These are phyloP conservation scores for Carabus problematicus DNA, from an alignment of 2,888 invertebrate species.

Conservation along the genomic window DNA sequence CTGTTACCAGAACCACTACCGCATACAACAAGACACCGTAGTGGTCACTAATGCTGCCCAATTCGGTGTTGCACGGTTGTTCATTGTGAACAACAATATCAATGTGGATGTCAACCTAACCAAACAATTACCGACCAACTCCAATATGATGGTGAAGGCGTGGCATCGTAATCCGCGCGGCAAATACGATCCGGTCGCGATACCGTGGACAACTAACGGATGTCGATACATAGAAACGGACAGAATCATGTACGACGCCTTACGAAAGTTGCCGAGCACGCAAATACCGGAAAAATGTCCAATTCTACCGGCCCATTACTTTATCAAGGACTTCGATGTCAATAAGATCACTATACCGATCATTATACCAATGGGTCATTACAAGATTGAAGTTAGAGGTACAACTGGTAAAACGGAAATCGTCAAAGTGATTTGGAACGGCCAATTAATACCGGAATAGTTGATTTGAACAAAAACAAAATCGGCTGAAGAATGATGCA, in stretches of 20 bases:
- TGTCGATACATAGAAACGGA: constrained; percentile 15
- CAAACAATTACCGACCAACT: not conserved
- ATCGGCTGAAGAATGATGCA: too few species aligned
- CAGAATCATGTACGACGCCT: not conserved
- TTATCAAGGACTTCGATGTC: constrained; percentile 14
- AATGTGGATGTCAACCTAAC: constrained; percentile 10
- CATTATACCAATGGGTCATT: constrained; percentile 15
- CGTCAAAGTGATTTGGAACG: constrained; percentile 5
- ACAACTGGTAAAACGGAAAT: not conserved
- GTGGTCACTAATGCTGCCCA: not conserved
- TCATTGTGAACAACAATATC: constrained; percentile 4
- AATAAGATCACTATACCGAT: constrained; percentile 22
- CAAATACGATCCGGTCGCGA: constrained; percentile 6
- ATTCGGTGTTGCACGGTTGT: not conserved
- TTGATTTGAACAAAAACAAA: too few species aligned
- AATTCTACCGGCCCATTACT: constrained; percentile 4
- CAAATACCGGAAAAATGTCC: constrained; percentile 16
- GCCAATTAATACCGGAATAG: not conserved
- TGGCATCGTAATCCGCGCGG: not conserved
- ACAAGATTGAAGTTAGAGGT: not conserved
- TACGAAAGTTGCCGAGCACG: not conserved
- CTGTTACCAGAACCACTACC: constrained; percentile 3
- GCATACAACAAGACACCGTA: constrained; percentile 16
- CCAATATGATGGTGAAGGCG: not conserved
- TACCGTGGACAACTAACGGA: not conserved